Base-by-base conservation (phyloP, 2,797 vertebrate species). In the Clarias fuscus region DNA sequence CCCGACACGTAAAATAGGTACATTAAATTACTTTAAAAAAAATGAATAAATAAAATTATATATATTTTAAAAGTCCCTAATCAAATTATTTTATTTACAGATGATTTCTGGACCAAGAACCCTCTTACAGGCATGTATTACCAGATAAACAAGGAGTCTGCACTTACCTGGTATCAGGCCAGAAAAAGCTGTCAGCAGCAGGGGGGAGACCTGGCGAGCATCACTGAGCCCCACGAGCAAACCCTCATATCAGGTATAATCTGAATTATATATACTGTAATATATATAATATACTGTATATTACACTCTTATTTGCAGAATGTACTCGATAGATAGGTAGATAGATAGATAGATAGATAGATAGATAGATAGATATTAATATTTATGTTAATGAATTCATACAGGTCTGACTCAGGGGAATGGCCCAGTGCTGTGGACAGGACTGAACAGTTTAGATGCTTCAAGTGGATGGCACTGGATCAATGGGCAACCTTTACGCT, bases 391-490 rank as follows among this genome's bases (percentile, higher is more conserved):
- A 43, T 43, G 43, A 43, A 43, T 43, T 43, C 43, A 8, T 6
- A 43, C 43, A 97, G 96, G 95, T 89, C 89, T 96, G 85, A 94
- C 93, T 64, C 90, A 85, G 64, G 82, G 43, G 11, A 75, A 93
- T 86, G 93, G 86, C 18, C 89, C 92, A 22, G 92, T 92, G 70
- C 93, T 99, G 27, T 99, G 98, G 98, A 96, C 95, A 40, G 98
- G 98, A 27, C 93, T 98, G 33, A 96, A 96, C 89, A 96, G 95
- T 89, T 91, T 97, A 92, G 94, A 96, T 88, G 89, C 92, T 86
- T 95, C 95, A 72, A 96, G 94, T 0, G 97, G 97, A 33, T 99
- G 98, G 98, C 96, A 97, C 40, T 99, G 98, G 98, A 92, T 92
- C 73, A 90, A 96, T 81, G 92, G 94, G 58, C 94, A 92, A 86